A percentile compares a stretch with the other conserved stretches of the same genome.
These are phyloP conservation scores for Digitonthophagus gazella DNA, from an alignment of 2,888 invertebrate genomes.

Conservation along the genomic window DNA sequence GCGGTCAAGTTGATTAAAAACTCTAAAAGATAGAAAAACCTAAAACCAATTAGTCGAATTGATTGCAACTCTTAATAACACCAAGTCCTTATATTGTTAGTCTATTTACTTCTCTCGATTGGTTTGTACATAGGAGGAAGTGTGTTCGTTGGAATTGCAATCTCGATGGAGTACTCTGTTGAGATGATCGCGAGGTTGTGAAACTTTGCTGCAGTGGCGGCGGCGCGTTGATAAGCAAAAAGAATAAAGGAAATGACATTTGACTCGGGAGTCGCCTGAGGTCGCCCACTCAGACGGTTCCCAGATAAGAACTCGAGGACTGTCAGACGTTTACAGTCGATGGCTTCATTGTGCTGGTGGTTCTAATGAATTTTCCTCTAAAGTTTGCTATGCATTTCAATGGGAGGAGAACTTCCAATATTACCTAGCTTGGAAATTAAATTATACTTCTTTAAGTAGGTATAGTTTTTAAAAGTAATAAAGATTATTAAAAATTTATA, in stretches of 20 bases:
- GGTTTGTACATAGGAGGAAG: neutral
- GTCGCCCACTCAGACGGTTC: constrained; percentile 12
- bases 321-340: neutral
- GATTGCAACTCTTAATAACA: too few relatives aligned
- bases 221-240: constrained; percentile 8
- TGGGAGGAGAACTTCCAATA: neutral
- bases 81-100: too few relatives aligned
- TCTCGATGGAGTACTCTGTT: neutral
- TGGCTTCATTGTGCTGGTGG: neutral
- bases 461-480: too few relatives aligned
- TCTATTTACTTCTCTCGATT: too few relatives aligned
- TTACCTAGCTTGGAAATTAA: too few relatives aligned
- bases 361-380: neutral
- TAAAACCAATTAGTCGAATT: too few relatives aligned
- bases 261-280: constrained; percentile 11
- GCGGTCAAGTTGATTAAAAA: too few relatives aligned
- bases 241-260: constrained; percentile 19
- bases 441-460: too few relatives aligned
- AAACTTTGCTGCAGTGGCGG: neutral
- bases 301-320: constrained; percentile 1
- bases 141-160: neutral
- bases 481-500: neutral
- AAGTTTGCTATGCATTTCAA: neutral
- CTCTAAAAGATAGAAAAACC: too few relatives aligned
- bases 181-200: neutral